Conservation (phyloP, 2,797 vertebrate genomes). For the Furcifer pardalis region DNA sequence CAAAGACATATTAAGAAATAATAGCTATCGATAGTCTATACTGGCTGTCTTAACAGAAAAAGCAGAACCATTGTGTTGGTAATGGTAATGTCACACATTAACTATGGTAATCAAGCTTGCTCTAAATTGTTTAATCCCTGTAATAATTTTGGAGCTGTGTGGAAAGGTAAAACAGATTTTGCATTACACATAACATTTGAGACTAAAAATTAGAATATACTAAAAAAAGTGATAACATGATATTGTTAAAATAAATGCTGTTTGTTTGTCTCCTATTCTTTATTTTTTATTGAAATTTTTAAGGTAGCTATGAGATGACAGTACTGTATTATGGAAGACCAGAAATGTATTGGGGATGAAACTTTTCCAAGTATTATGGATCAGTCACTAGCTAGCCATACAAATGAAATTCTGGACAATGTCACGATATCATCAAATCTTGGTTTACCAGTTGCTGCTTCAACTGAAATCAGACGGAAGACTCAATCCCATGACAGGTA, state of each 20-base stretch:
- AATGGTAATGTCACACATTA: not conserved
- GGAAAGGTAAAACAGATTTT: not conserved
- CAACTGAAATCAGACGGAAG: constrained; percentile 91
- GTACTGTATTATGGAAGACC: constrained; percentile 85
- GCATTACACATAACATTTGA: not conserved
- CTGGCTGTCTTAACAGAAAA: not conserved
- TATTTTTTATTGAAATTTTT: not conserved
- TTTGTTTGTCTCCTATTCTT: not conserved
- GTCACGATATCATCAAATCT: constrained; percentile 87
- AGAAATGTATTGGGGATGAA: constrained; percentile 89
- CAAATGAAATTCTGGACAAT: constrained; percentile 81
- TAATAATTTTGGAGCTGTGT: not conserved
- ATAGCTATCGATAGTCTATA: too few relatives aligned
- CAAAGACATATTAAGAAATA: constrained; percentile 20
- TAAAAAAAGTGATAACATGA: not conserved
- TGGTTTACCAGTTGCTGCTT: constrained; percentile 93
- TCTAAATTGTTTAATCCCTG: not conserved
- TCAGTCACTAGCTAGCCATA: constrained; percentile 76
- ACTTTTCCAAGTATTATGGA: constrained; percentile 88
- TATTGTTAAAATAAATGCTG: not conserved
- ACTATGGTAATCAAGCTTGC: not conserved
- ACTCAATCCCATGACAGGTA: constrained; percentile 83
- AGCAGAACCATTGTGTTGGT: not conserved
- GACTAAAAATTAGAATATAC: not conserved
- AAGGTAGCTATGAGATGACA: constrained; percentile 19